Base-by-base conservation (phyloP, 2,113 vertebrate species). In the Acanthochromis polyacanthus region DNA sequence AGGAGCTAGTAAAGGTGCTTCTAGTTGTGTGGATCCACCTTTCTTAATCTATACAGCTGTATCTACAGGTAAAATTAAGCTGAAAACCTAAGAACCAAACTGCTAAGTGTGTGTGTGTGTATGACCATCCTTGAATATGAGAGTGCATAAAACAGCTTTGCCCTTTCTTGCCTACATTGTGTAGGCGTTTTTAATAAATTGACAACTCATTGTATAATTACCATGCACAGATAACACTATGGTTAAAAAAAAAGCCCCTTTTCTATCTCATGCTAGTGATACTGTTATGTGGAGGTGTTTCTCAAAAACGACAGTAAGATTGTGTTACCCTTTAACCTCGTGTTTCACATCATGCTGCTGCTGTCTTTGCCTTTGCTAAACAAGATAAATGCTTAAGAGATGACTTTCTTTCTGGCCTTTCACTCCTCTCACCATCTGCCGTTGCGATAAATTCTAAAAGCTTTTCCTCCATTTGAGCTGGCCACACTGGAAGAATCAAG, bases 351-450 rank as follows among this genome's bases (percentile, higher is more conserved):
- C 4, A 22, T 38, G 55, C 50, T 38, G 17, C 22, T 63, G 30
- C 66, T 71, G 36, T 71, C 25, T 68, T 23, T 69, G 38, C 38
- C 46, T 52, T 56, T 3, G 40, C 51, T 46, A 48, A 83, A 65
- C 36, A 80, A 83, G 76, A 76, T 69, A 69, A 77, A 86, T 82
- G 72, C 48, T 19, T 8, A 48, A 45, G 19, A 58, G 68, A 32
- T 36, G 30, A 60, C 53, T 80, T 64, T 67, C 15, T 56, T 3
- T 43, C 19, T 72, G 67, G 30, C 51, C 71, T 75, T 75, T 80
- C 38, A 22, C 63, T 52, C 7, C 38, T 67, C 46, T 71, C 66
- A 45, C 45, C 46, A 59, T 68, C 67, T 82, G 45, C 45, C 4
- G 58, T 28, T 53, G 70, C 22, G 52, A 80, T 64, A 79, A 76